Base-by-base conservation (phyloP, 2,113 vertebrate species). In the Odocoileus hemionus region DNA sequence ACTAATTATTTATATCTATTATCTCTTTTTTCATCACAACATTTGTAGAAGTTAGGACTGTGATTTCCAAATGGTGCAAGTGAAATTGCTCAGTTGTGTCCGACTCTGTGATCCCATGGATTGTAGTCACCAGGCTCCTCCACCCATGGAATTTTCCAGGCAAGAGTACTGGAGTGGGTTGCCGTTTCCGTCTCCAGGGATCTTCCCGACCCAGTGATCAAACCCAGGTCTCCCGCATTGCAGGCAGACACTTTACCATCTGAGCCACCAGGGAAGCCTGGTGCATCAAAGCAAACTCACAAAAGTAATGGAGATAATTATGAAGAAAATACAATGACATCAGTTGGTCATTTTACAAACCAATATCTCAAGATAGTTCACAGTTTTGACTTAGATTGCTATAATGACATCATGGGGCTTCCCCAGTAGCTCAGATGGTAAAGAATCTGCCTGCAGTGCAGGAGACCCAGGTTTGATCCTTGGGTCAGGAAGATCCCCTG, bases 51-150 rank as follows among this genome's bases (percentile, higher is more conserved):
- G 7, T 82, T 92, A 58, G n/a, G 43, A 21, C 30, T 95, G 1
- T 67, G 30, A 6, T 54, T 89, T 12, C 11, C 33, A 54, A 86
- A 43, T 50, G n/a, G 52, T 83, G 1, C 10, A 60, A 58, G 5
- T 39, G n/a, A 39, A 70, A 19, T 39, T 70, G 67, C 10, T 70
- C n/a, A 70, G 0, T 39, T 39, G n/a, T 23, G 67, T 70, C n/a
- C 1, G 0, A 2, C 36, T 70, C 67, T 70, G n/a, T 0, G 5
- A 23, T 70, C n/a, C n/a, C 67, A 39, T 39, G n/a, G 19, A 39
- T 39, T 39, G 67, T 23, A 70, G n/a, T 70, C 10, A 23, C 67
- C 19, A 70, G 67, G n/a, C 19, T 70, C n/a, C 67, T 39, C 67
- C 67, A 23, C 3, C 67, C 19, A 70, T 39, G 67, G n/a, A 70